Percentiles rank a stretch among this genome's conserved stretches.
phyloP scores from a whole-genome alignment of 2,797 vertebrate genomes.

The Rhodeus uyekii region DNA sequence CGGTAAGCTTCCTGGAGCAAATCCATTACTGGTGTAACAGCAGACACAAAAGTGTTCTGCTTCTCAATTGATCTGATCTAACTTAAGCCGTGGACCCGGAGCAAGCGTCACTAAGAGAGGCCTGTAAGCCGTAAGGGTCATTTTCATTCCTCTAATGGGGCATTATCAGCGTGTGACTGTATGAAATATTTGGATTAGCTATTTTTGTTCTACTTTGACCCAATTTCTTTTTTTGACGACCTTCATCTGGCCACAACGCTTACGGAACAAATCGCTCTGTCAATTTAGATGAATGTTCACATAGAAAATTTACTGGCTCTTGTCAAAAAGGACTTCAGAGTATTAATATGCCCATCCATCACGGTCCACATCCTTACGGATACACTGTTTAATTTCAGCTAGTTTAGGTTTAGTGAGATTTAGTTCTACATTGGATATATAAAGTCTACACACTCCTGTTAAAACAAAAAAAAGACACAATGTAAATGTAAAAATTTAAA shows the following conservation, averaged over 20 bases:
- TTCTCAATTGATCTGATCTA: conserved; percentile 5
- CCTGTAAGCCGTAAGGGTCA: conserved; percentile 23
- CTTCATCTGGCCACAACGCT: conserved; percentile 4
- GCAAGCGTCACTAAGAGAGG: not conserved
- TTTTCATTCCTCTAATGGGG: conserved; percentile 41
- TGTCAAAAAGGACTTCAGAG: not conserved
- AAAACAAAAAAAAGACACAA: too few species aligned
- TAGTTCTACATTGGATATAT: too few species aligned
- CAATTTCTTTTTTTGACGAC: conserved; percentile 34
- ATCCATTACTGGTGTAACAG: not conserved
- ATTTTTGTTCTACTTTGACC: conserved; percentile 44
- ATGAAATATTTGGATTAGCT: conserved; percentile 40
- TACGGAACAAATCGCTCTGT: conserved; percentile 24
- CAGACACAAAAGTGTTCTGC: not conserved
- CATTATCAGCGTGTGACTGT: conserved; percentile 23
- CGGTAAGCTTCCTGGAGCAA: not conserved
- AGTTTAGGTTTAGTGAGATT: too few species aligned
- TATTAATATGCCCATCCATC: conserved; percentile 6
- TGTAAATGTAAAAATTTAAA: too few species aligned
- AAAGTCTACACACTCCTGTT: too few species aligned
- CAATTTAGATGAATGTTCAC: conserved; percentile 1
- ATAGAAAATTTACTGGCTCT: not conserved
- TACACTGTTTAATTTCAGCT: too few species aligned
- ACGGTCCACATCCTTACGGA: not conserved
- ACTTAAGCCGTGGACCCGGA: not conserved